Evolutionary conservation across 2,888 invertebrate species (phyloP).

Genomic region (Arrhopalites spinosus): DNA sequence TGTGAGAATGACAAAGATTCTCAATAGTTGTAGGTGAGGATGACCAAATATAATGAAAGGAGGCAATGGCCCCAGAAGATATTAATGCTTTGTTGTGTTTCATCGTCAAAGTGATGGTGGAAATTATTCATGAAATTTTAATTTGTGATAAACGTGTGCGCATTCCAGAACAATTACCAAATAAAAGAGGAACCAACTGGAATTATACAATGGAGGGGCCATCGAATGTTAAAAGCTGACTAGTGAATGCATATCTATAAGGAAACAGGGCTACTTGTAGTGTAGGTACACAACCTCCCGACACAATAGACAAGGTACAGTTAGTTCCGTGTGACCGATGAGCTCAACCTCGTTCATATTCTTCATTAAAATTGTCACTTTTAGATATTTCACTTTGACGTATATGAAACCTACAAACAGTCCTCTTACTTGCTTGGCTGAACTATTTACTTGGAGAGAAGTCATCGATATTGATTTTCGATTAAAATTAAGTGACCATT

Average conservation of each 20-base stretch:
- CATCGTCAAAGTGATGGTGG: conserved; percentile 12
- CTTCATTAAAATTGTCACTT: too few species aligned
- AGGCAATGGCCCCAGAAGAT: not conserved
- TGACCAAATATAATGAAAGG: not conserved
- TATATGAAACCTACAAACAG: not conserved
- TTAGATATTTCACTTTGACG: too few species aligned
- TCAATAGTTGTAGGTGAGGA: not conserved
- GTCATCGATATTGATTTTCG: not conserved
- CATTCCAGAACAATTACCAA: not conserved
- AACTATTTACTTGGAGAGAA: not conserved
- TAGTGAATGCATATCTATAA: too few species aligned
- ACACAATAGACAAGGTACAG: too few species aligned
- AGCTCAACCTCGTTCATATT: too few species aligned
- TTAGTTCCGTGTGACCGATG: too few species aligned
- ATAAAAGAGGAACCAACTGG: not conserved
- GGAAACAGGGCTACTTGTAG: too few species aligned
- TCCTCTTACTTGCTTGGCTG: not conserved
- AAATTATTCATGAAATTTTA: not conserved
- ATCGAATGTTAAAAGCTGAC: too few species aligned
- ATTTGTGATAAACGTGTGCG: not conserved
- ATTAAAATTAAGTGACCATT: not conserved
- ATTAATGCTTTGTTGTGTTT: conserved; percentile 3
- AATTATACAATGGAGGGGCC: not conserved
- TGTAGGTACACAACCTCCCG: too few species aligned
- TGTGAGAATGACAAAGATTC: not conserved